These are phyloP conservation scores for Diloba caeruleocephala DNA, from an alignment of 2,888 invertebrate species.

Conservation along the genomic window DNA sequence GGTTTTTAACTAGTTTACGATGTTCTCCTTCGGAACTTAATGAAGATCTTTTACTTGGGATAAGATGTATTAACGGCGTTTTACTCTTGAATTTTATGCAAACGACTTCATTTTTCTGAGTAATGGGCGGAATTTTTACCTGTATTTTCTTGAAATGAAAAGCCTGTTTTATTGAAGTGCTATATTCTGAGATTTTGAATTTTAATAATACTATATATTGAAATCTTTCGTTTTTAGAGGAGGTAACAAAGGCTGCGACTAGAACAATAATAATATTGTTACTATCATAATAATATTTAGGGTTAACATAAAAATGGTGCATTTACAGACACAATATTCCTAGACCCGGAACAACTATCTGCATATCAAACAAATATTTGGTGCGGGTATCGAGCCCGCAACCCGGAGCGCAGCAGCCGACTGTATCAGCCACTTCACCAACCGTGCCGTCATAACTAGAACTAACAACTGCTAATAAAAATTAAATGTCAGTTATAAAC, in stretches of 20 bases:
- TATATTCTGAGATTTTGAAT: conserved; percentile 3
- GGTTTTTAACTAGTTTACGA: conserved; percentile 26
- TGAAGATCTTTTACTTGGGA: conserved; percentile 17
- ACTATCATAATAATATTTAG: no score
- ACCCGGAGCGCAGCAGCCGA: no score
- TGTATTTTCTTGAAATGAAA: conserved; percentile 4
- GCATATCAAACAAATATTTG: no score
- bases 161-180: background rate
- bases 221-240: background rate
- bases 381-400: no score
- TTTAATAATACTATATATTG: background rate
- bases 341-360: no score
- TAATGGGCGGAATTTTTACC: background rate
- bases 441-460: no score
- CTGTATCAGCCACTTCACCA: no score
- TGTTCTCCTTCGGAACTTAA: conserved; percentile 14
- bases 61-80: conserved; percentile 18
- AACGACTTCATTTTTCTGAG: conserved; percentile 7
- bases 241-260: background rate
- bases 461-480: no score
- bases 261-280: no score
- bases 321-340: no score
- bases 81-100: conserved; percentile 4
- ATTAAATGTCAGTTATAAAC: no score
- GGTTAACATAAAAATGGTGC: no score